These are phyloP conservation scores for Gorsachius goisagi DNA, from an alignment of 2,113 vertebrate genomes.

Conservation along the genomic window DNA sequence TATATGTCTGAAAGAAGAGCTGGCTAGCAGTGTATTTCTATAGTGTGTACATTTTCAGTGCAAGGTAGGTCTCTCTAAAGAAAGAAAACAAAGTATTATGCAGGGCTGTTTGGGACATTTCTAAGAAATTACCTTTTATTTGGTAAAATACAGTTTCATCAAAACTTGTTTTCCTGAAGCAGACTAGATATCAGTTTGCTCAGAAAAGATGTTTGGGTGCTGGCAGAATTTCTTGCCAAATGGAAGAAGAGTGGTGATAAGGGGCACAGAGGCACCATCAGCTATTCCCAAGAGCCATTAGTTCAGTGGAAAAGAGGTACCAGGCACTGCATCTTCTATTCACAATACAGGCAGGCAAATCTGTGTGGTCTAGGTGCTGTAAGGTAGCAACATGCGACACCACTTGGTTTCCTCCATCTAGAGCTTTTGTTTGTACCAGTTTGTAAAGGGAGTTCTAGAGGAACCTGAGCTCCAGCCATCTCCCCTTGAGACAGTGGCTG, in stretches of 20 bases:
- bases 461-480: not conserved
- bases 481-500: not conserved
- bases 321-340: not conserved
- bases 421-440: not conserved
- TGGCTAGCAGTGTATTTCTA: not conserved
- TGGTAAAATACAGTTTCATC: not conserved
- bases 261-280: not conserved
- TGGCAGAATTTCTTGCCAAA: not conserved
- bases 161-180: not conserved
- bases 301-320: not conserved
- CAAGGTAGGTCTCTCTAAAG: not conserved
- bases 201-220: not conserved
- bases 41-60: not conserved
- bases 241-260: not conserved
- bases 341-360: no score
- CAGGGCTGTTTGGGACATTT: not conserved
- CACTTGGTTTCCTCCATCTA: not conserved
- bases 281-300: not conserved
- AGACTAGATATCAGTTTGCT: not conserved
- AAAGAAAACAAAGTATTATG: not conserved
- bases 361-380: not conserved
- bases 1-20: not conserved
- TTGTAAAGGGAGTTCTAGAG: not conserved
- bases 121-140: not conserved
- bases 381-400: not conserved